phyloP scores from a whole-genome alignment of 2,888 invertebrate species.

The Himalopsyche tibetana region DNA sequence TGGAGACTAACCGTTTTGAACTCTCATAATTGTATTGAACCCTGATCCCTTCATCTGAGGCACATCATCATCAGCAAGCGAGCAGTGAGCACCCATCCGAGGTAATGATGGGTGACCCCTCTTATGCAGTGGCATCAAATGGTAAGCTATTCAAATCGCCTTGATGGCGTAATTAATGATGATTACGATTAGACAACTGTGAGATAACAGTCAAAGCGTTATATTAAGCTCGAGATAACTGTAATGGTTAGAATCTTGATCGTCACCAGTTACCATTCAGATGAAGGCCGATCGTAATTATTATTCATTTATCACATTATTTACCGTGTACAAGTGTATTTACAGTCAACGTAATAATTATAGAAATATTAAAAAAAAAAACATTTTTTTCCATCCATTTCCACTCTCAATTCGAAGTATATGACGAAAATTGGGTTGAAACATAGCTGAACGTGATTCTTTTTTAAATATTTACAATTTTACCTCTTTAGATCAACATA shows the following conservation, averaged over 20 bases:
- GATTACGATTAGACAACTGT: conserved; percentile 49
- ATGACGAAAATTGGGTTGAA: no score
- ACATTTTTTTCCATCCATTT: no score
- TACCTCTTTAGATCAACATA: no score
- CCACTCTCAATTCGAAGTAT: no score
- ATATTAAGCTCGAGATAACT: not conserved
- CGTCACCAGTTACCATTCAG: no score
- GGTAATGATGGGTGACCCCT: conserved; percentile 60
- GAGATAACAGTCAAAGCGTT: conserved; percentile 11
- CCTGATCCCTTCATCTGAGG: conserved; percentile 50
- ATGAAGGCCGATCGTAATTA: no score
- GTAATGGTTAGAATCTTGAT: not conserved
- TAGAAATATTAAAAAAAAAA: no score
- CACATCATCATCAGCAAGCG: conserved; percentile 40
- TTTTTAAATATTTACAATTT: no score
- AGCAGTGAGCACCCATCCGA: conserved; percentile 49
- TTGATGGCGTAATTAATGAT: conserved; percentile 55
- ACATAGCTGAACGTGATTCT: no score
- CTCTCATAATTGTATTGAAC: conserved; percentile 58
- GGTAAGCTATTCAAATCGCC: conserved; percentile 26
- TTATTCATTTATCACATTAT: no score
- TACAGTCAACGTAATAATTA: no score
- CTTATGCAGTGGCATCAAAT: conserved; percentile 47
- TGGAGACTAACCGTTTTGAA: conserved; percentile 59
- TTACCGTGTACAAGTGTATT: no score